Evolutionary conservation across 2,113 vertebrate species (phyloP), one percentile per base, ranked within the genome.

Genomic region (Catharus minimus): DNA sequence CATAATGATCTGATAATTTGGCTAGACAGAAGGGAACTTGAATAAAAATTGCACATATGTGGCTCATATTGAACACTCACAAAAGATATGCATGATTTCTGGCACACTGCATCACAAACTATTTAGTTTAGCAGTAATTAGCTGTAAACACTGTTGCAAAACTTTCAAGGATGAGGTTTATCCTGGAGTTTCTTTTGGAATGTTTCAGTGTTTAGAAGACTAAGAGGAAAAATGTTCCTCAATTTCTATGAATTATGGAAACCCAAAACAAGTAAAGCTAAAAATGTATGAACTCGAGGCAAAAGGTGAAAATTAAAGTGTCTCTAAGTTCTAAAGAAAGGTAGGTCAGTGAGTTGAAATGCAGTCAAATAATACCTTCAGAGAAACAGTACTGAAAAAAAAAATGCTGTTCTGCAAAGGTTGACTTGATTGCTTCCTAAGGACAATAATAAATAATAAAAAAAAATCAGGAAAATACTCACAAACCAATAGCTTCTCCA

Each of bases 1-100:
- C 74, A 58, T 93, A 96, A 94, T 86, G 80, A 93, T 88, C 80
- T 66, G 92, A 81, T 86, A 92, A 93, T 90, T 88, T 84, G 88
- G 58, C 80, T 81, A 92, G 90, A 92, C 83, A 96, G 88, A 95
- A 95, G 80, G 68, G 55, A 93, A 84, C 77, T 81, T 94, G 86
- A 91, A 95, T 68, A 81, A 91, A 93, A 94, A 84, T 81, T 2
- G 3, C 83, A 50, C 55, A 84, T 90, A 94, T 92, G 90, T 72
- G 73, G 33, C 43, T 93, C 28, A 57, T 78, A 78, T 75, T 94
- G 77, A 55, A 84, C 75, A 68, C 23, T 4, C 77, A 88, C 69
- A 84, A 88, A 94, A 88, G 82, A 82, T 53, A 57, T 33, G 58
- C 58, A 36, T 71, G 69, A 75, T 72, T 94, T 78, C 83, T 93